Evolutionary conservation across 2,888 invertebrate species (phyloP).

Genomic region (Trachelus stipa): DNA sequence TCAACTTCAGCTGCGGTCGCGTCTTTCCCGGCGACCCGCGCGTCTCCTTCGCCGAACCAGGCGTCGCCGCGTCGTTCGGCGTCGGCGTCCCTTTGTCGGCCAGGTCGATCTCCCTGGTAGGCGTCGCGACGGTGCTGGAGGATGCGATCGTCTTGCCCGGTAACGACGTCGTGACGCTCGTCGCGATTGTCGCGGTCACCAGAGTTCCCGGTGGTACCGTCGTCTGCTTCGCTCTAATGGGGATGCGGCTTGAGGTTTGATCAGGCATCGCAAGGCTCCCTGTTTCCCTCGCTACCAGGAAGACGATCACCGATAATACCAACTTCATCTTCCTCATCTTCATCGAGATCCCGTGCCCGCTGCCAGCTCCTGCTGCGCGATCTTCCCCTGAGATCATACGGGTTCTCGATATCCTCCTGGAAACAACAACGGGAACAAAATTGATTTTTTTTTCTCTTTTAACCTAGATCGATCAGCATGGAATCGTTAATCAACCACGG

Average conservation of each 20-base stretch:
- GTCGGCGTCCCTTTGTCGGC: slow-evolving; percentile 35
- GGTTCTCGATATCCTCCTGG: background rate
- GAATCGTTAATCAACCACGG: background rate
- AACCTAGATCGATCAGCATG: background rate
- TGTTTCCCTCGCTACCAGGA: slow-evolving; percentile 38
- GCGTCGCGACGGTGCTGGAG: background rate
- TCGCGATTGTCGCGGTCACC: slow-evolving; percentile 54
- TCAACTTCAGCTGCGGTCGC: slow-evolving; percentile 62
- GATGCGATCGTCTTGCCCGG: slow-evolving; percentile 26
- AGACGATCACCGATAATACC: slow-evolving; percentile 31
- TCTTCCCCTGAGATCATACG: background rate
- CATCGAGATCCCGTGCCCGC: background rate
- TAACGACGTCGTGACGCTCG: slow-evolving; percentile 30
- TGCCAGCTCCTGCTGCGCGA: background rate
- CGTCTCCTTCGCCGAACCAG: slow-evolving; percentile 59
- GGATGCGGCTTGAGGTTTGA: slow-evolving; percentile 30
- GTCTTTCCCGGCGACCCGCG: slow-evolving; percentile 62
- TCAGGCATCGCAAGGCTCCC: slow-evolving; percentile 46
- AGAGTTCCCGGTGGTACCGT: slow-evolving; percentile 54
- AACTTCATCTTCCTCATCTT: slow-evolving; percentile 34
- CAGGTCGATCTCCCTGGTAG: background rate
- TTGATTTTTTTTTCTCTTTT: background rate
- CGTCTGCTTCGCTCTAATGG: slow-evolving; percentile 44
- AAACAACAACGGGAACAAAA: background rate
- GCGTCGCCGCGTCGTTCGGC: slow-evolving; percentile 59